Conservation (phyloP, 92 coral and sea anemone genomes). For the Parazoanthus swiftii region DNA sequence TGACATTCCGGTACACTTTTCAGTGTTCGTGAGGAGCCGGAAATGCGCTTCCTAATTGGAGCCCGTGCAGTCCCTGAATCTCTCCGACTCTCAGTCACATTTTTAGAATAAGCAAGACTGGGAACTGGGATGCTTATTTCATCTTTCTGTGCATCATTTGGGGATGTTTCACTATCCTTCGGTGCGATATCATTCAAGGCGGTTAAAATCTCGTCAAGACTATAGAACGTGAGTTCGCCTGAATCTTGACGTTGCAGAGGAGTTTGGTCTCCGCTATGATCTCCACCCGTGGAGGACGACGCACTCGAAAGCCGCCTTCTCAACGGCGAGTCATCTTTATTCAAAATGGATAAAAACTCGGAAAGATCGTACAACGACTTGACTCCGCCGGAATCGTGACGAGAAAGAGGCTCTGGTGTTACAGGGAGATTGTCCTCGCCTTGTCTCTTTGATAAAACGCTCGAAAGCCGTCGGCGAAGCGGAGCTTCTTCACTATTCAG, state of each 20-base stretch:
- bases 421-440: conserved; percentile 6
- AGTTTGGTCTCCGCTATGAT: neutral
- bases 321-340: conserved; percentile 73
- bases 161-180: conserved; percentile 14
- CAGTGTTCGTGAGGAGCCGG: conserved; percentile 34
- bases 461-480: conserved; percentile 61
- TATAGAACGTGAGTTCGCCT: conserved; percentile 3
- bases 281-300: conserved; percentile 21
- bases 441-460: conserved; percentile 42
- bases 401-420: conserved; percentile 61
- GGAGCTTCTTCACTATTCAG: conserved; percentile 68
- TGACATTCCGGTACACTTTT: conserved; percentile 38
- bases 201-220: conserved; percentile 66
- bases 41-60: conserved; percentile 41
- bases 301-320: conserved; percentile 76
- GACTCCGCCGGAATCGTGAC: conserved; percentile 77
- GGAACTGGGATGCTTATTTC: conserved; percentile 66
- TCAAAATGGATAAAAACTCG: conserved; percentile 72
- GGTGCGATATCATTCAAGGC: conserved; percentile 62
- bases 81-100: conserved; percentile 30
- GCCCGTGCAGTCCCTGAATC: conserved; percentile 18
- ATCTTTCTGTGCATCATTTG: conserved; percentile 3
- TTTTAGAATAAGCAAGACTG: conserved; percentile 28
- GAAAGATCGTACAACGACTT: conserved; percentile 73
- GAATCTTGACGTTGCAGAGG: conserved; percentile 34